Evolutionary conservation across 1,140 invertebrate species (phyloP), one percentile per base, ranked within the genome.

Genomic region (Bacillus rossius): DNA sequence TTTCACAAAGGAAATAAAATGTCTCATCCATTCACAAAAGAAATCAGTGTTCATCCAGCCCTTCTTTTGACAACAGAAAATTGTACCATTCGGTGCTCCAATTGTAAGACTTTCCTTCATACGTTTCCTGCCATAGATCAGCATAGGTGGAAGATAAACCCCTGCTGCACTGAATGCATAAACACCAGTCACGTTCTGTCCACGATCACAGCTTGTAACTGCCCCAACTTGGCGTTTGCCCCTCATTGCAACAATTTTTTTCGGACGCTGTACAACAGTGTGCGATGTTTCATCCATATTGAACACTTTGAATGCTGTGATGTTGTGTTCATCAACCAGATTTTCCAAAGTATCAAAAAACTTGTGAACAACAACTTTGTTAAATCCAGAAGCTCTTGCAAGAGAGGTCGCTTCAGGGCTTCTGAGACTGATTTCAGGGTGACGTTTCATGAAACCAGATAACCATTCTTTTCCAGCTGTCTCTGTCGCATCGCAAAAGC

Each of bases 251-350:
- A 74, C 26, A 34, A 72, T 63, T 67, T 67, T 71, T 23, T 34
- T 34, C 10, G 29, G 29, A 34, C 29, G 29, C n/a, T 65, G 63
- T 16, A 73, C 69, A 34, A 64, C 71, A 8, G 66, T 71, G 19
- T 71, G 41, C 14, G 70, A 71, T 25, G 68, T 75, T 54, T 71
- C 69, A 60, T 71, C 67, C 42, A 68, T 55, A 65, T 75, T 75
- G 53, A 53, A 29, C 1, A 38, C 26, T 53, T 3, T 54, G 8
- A 14, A 7, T 17, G 47, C 47, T 26, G 22, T 17, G 26, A 1
- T 19, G 13, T 49, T 14, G 22, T 49, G n/a, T 49, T 26, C 20
- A 14, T 26, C 17, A 57, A 20, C 25, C 56, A 20, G 1, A n/a
- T 23, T 57, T 17, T 48, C 8, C 38, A 45, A 48, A 42, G 53